phyloP scores from a whole-genome alignment of 2,888 invertebrate species.

The Lysandra bellargus region DNA sequence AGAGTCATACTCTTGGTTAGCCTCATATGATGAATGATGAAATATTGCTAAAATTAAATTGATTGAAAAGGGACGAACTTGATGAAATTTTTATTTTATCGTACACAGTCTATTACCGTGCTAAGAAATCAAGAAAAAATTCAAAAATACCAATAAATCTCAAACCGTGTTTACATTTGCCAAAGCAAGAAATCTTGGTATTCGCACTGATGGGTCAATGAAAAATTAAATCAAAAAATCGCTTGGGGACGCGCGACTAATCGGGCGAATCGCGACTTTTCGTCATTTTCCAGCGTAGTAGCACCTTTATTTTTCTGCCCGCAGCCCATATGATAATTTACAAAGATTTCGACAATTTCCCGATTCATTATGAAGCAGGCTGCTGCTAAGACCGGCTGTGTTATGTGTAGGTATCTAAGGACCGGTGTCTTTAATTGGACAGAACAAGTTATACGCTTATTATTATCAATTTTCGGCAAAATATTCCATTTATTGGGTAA shows the following conservation, averaged over 20 bases:
- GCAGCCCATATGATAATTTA: slow-evolving; percentile 6
- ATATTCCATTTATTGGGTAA: not conserved
- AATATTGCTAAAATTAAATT: no score
- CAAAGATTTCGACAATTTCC: slow-evolving; percentile 12
- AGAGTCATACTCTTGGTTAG: not conserved
- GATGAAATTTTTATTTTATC: no score
- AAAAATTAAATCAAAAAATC: not conserved
- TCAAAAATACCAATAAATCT: not conserved
- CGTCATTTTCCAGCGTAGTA: not conserved
- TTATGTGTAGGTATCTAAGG: not conserved
- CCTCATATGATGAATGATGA: not conserved
- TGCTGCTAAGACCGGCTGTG: slow-evolving; percentile 17
- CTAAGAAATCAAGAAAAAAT: no score
- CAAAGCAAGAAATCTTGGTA: not conserved
- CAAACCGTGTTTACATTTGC: not conserved
- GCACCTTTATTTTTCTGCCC: not conserved
- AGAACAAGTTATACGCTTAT: not conserved
- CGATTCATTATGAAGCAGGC: slow-evolving; percentile 6
- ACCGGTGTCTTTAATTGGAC: not conserved
- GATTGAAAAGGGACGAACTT: no score
- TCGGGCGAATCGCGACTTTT: not conserved
- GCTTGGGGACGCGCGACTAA: not conserved
- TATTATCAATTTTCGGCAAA: not conserved
- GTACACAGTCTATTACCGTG: no score
- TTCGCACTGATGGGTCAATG: not conserved